Conservation (phyloP, 2,888 invertebrate species). For the Lagria hirta region DNA sequence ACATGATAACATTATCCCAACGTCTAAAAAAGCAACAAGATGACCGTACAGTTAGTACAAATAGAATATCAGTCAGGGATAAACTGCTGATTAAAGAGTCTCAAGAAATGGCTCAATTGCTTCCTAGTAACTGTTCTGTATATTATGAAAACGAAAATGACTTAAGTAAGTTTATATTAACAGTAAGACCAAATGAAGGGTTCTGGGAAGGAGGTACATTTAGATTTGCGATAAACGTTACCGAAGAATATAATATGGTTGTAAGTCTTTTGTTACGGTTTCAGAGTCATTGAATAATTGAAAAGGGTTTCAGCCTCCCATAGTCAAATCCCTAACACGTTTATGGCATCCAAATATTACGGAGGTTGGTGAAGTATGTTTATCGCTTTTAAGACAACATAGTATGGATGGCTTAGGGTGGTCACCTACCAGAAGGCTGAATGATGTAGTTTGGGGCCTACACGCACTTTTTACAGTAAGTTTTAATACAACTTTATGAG, state of each 20-base stretch:
- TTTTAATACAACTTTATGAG: too few relatives aligned
- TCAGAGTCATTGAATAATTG: too few relatives aligned
- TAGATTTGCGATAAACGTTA: conserved; percentile 80
- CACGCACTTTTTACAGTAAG: conserved; percentile 87
- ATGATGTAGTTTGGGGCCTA: conserved; percentile 93
- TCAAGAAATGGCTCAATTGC: conserved; percentile 82
- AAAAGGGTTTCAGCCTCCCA: conserved; percentile 75
- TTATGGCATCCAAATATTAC: conserved; percentile 97
- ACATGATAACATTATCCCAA: conserved; percentile 73
- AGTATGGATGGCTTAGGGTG: conserved; percentile 90
- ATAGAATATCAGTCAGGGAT: conserved; percentile 75
- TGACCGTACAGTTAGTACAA: conserved; percentile 45
- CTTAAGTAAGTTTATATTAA: conserved; percentile 77
- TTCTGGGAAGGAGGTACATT: conserved; percentile 86
- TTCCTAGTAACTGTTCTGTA: conserved; percentile 78
- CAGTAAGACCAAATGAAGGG: conserved; percentile 82
- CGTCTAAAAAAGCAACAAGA: conserved; percentile 68
- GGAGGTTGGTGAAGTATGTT: conserved; percentile 84
- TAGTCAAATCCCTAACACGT: conserved; percentile 86
- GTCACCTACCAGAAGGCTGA: conserved; percentile 89
- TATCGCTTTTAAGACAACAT: conserved; percentile 85
- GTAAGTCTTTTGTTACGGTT: conserved; percentile 60
- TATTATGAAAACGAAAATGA: conserved; percentile 81
- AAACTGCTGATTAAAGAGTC: conserved; percentile 80
- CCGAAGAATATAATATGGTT: conserved; percentile 95